These are phyloP conservation scores for Acipenser transmontanus DNA, from an alignment of 2,797 vertebrate species.

Conservation along the genomic window DNA sequence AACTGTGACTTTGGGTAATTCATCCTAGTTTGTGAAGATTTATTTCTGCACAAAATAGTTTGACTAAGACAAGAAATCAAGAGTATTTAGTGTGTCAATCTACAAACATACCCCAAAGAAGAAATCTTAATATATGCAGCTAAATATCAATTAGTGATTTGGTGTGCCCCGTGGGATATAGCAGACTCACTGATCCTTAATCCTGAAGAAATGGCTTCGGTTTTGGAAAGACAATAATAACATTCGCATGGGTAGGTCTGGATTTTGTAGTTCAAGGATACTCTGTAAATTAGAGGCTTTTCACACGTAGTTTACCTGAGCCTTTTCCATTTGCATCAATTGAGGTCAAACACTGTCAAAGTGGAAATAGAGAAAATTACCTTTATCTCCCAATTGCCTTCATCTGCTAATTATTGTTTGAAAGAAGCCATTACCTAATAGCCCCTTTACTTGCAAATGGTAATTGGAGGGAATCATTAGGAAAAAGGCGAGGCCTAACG, in stretches of 20 bases:
- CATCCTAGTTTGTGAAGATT: no score
- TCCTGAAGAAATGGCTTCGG: no score
- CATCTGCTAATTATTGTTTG: constrained; percentile 13
- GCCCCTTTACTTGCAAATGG: constrained; percentile 59
- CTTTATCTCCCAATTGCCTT: not conserved
- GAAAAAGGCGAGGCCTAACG: constrained; percentile 53
- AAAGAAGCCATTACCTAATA: constrained; percentile 68
- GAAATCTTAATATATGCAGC: constrained; percentile 37
- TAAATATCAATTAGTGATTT: constrained; percentile 52
- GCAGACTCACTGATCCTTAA: not conserved
- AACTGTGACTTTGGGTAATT: no score
- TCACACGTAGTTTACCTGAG: constrained; percentile 23
- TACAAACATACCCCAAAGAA: constrained; percentile 32
- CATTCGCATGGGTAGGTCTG: no score
- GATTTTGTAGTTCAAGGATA: no score
- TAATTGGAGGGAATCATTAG: constrained; percentile 41
- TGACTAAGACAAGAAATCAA: no score
- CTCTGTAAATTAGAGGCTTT: no score
- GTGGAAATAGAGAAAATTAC: constrained; percentile 48
- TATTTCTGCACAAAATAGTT: no score
- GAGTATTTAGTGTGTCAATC: not conserved
- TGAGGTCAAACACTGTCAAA: constrained; percentile 52
- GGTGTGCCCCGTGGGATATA: not conserved
- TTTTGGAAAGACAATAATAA: no score
- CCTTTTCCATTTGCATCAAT: constrained; percentile 51